phyloP scores from a whole-genome alignment of 1,140 invertebrate genomes.

The Diploscapter pachys region DNA sequence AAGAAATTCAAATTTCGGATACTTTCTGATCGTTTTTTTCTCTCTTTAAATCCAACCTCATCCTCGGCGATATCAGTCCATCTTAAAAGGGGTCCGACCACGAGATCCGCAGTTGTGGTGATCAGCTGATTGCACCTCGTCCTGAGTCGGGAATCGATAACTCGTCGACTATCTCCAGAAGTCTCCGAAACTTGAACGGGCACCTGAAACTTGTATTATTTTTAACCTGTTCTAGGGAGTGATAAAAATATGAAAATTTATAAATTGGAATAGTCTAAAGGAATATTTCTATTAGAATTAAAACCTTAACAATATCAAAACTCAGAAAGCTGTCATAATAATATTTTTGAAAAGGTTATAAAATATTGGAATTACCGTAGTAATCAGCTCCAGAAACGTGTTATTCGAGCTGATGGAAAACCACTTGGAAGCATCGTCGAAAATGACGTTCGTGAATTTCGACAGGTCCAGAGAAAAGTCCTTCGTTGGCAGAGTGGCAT shows the following conservation, averaged over 20 bases:
- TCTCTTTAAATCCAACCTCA: conserved; percentile 8
- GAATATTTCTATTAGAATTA: too few species aligned
- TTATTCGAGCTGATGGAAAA: conserved; percentile 58
- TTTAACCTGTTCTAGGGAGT: neutral
- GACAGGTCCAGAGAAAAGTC: conserved; percentile 54
- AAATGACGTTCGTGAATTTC: conserved; percentile 45
- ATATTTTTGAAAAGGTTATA: neutral
- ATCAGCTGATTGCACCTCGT: conserved; percentile 18
- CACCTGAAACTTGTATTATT: conserved; percentile 34
- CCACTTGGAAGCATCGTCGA: conserved; percentile 51
- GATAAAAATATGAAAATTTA: too few species aligned
- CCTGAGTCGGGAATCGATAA: conserved; percentile 44
- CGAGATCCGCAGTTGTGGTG: neutral
- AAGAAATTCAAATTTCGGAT: too few species aligned
- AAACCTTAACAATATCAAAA: too few species aligned
- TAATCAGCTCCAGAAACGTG: conserved; percentile 50
- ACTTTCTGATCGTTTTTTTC: neutral
- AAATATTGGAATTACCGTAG: conserved; percentile 36
- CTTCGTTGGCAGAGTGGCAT: conserved; percentile 37
- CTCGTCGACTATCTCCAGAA: conserved; percentile 49
- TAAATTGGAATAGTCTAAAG: too few species aligned
- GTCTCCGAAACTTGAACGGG: conserved; percentile 54
- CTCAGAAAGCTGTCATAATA: too few species aligned
- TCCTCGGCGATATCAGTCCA: conserved; percentile 31
- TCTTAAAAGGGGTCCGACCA: conserved; percentile 4